These are phyloP conservation scores for Girardinichthys multiradiatus DNA, from an alignment of 2,113 vertebrate species.

Conservation along the genomic window DNA sequence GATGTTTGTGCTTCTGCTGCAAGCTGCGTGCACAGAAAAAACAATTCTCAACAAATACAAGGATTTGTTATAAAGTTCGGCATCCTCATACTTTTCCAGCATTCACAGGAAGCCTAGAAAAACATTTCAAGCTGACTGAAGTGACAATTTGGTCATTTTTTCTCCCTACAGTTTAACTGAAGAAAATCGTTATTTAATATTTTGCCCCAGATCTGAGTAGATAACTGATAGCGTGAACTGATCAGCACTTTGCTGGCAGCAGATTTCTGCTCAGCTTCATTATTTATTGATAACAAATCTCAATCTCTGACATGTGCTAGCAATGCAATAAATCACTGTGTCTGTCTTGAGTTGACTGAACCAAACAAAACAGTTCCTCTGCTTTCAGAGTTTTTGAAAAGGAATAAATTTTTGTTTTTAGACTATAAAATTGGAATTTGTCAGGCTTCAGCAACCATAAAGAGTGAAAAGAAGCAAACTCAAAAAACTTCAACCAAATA, in stretches of 20 bases:
- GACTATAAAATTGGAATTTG: background rate
- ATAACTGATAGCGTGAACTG: background rate
- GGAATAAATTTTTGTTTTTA: background rate
- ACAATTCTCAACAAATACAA: background rate
- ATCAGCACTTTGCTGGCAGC: constrained; percentile 7
- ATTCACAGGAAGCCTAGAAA: too few relatives aligned
- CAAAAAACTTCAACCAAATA: background rate
- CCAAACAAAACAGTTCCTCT: too few relatives aligned
- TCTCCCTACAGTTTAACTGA: background rate
- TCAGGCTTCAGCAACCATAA: background rate
- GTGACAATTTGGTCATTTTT: background rate
- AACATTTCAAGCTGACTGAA: too few relatives aligned
- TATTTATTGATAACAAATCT: constrained; percentile 17
- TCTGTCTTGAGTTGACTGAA: background rate
- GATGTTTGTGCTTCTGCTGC: background rate
- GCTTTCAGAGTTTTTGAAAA: background rate
- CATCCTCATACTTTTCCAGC: too few relatives aligned
- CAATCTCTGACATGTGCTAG: background rate
- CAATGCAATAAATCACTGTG: constrained; percentile 7
- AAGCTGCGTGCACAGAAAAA: background rate
- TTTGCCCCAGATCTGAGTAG: constrained; percentile 6
- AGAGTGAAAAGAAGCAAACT: background rate
- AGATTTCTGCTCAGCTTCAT: background rate
- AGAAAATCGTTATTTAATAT: background rate
- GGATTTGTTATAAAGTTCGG: too few relatives aligned